A percentile compares a stretch with the other conserved stretches of the same genome.
These are phyloP conservation scores for Limosa lapponica DNA, from an alignment of 2,797 vertebrate species.

Conservation along the genomic window DNA sequence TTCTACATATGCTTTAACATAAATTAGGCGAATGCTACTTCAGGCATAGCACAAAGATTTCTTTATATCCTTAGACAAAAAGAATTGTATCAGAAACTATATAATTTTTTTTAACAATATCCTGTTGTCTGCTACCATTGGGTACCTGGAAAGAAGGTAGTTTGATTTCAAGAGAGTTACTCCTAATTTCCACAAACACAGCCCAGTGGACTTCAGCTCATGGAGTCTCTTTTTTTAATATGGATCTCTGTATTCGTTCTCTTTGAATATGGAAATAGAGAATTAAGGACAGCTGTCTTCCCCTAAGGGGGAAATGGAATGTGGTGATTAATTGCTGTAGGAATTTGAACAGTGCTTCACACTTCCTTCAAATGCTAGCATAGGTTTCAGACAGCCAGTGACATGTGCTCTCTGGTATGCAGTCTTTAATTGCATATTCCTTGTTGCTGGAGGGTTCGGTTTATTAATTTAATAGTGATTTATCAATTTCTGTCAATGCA, in stretches of 20 bases:
- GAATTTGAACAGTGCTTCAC: not conserved
- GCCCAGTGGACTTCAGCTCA: not conserved
- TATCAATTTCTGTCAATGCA: not conserved
- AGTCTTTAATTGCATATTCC: not conserved
- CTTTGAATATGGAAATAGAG: not conserved
- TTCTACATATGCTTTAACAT: not conserved
- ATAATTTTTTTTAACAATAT: not conserved
- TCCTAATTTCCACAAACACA: not conserved
- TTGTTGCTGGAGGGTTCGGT: not conserved
- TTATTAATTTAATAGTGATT: not conserved
- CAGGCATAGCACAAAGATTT: not conserved
- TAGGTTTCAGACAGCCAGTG: not conserved
- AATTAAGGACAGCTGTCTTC: not conserved
- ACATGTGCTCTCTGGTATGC: not conserved
- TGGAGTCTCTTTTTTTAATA: not conserved
- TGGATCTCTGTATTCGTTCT: not conserved
- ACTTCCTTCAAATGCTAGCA: not conserved
- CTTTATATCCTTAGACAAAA: not conserved
- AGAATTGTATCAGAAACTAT: not conserved
- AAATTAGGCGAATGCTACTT: not conserved
- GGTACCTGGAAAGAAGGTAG: not conserved
- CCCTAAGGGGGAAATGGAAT: not conserved
- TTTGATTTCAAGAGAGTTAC: not conserved
- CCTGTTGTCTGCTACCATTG: not conserved
- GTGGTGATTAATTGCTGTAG: not conserved